A percentile compares a stretch with the other conserved stretches of the same genome.
phyloP scores from a whole-genome alignment of 2,888 invertebrate species.

The Gibbula magus region DNA sequence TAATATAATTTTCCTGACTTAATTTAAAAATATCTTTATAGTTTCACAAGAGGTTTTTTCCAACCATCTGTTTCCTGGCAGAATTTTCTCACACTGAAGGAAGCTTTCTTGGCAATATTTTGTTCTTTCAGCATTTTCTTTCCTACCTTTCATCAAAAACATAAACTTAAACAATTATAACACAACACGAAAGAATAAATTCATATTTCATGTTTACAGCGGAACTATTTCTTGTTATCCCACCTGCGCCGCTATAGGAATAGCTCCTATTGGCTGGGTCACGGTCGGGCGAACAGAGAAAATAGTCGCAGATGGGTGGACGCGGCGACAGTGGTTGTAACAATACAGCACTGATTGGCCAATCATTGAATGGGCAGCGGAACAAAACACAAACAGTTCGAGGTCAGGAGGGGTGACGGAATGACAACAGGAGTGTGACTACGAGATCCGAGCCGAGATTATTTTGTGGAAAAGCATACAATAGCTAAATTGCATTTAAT shows the following conservation, averaged over 20 bases:
- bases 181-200: background rate
- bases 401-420: background rate
- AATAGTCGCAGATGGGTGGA: conserved; percentile 14
- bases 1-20: no score
- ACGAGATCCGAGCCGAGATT: conserved; percentile 1
- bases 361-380: conserved; percentile 3
- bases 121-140: no score
- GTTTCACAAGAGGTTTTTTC: no score
- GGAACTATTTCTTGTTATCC: background rate
- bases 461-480: conserved; percentile 6
- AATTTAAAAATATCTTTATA: no score
- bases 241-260: background rate
- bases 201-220: background rate
- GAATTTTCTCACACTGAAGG: no score
- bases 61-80: no score
- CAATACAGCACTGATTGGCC: conserved; percentile 11
- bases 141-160: no score
- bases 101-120: no score
- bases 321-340: background rate
- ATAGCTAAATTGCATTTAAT: conserved; percentile 14
- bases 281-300: background rate
- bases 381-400: conserved; percentile 15
- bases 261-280: background rate
- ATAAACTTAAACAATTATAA: no score
- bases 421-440: conserved; percentile 9